These are phyloP conservation scores for Protonemura montana DNA, from an alignment of 2,888 invertebrate species.

Conservation along the genomic window DNA sequence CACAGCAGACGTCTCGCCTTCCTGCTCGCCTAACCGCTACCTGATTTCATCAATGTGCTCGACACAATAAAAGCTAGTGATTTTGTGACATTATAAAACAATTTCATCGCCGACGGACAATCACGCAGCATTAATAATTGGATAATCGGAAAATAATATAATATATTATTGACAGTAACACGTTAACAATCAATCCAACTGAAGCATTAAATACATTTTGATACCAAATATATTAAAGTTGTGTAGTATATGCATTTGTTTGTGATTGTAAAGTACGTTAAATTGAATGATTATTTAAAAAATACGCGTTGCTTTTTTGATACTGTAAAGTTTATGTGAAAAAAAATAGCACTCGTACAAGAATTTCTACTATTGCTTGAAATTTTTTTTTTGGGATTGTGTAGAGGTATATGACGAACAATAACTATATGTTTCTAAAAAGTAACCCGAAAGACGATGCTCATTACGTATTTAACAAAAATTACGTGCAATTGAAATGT, in stretches of 20 bases:
- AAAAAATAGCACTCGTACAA: neutral
- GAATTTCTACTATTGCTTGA: neutral
- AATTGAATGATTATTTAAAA: neutral
- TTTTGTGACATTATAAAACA: neutral
- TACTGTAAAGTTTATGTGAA: neutral
- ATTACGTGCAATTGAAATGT: neutral
- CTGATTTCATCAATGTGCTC: slow-evolving; percentile 7
- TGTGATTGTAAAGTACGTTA: neutral
- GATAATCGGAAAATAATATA: neutral
- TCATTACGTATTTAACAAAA: neutral
- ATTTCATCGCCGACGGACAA: neutral
- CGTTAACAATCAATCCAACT: neutral
- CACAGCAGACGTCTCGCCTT: neutral
- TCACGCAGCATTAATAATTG: neutral
- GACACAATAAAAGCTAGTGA: neutral
- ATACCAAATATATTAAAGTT: neutral
- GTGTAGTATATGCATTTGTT: neutral
- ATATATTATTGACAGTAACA: neutral
- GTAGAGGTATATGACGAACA: neutral
- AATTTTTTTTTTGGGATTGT: neutral
- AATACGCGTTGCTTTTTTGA: neutral
- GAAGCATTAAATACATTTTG: neutral
- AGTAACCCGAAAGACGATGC: neutral
- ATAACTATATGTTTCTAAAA: neutral
- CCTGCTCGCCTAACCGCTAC: neutral